These are phyloP conservation scores for Epinephelus moara DNA, from an alignment of 2,113 vertebrate species.

Conservation along the genomic window DNA sequence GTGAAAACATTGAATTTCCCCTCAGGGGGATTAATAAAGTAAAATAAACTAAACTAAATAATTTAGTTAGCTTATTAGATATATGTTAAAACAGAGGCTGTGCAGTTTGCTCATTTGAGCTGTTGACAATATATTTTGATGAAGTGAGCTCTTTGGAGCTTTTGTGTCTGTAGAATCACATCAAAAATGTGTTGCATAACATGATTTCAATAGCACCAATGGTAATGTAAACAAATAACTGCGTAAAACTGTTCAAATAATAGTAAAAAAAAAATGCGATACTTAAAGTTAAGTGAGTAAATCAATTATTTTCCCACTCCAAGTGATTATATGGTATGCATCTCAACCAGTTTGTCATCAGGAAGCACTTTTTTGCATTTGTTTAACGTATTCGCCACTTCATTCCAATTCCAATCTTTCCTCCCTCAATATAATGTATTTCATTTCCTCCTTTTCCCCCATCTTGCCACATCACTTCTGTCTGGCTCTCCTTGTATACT, in stretches of 20 bases:
- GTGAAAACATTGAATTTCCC: no score
- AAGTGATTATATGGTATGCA: no score
- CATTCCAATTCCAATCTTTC: not conserved
- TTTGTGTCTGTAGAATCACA: not conserved
- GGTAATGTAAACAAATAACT: not conserved
- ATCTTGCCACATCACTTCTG: not conserved
- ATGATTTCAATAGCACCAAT: not conserved
- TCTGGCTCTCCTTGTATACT: not conserved
- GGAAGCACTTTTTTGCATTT: no score
- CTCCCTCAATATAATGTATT: not conserved
- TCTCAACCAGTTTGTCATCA: no score
- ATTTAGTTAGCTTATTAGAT: not conserved
- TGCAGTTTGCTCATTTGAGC: slow-evolving; percentile 5
- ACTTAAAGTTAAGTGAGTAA: no score
- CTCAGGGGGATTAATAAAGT: no score
- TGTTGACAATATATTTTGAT: not conserved
- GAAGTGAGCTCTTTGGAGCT: not conserved
- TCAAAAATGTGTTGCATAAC: not conserved
- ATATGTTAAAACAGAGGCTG: not conserved
- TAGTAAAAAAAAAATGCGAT: not conserved
- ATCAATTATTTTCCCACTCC: no score
- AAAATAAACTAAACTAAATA: no score
- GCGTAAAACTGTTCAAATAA: not conserved
- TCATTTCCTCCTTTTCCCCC: not conserved
- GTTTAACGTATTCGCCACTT: not conserved